A percentile compares a stretch with the other conserved stretches of the same genome.
phyloP scores from a whole-genome alignment of 2,113 vertebrate species.

The Marcusenius ussheri region DNA sequence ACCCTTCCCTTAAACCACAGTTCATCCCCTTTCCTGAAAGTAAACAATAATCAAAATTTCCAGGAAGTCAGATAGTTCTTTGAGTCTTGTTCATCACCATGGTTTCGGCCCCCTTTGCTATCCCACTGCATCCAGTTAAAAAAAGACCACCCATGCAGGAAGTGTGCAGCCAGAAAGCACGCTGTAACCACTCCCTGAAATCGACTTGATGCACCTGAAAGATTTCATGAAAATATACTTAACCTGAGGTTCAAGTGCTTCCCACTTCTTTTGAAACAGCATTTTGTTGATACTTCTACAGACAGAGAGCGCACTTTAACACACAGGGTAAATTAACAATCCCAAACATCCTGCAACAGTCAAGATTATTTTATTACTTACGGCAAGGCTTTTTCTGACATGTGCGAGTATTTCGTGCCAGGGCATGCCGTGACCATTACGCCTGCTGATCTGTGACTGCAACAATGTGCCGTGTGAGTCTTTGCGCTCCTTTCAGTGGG shows the following conservation, averaged over 20 bases:
- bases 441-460: conserved; percentile 27
- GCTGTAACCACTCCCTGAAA: neutral
- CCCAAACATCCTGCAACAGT: neutral
- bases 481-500: conserved; percentile 45
- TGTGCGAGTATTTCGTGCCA: conserved; percentile 26
- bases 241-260: neutral
- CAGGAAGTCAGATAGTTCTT: conserved; percentile 63
- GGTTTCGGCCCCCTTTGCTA: conserved; percentile 46
- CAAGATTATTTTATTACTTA: neutral
- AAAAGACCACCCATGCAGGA: conserved; percentile 53
- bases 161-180: conserved; percentile 12
- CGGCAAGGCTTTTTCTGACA: conserved; percentile 23
- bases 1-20: conserved; percentile 13
- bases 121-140: conserved; percentile 34
- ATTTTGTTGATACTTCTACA: neutral
- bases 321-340: neutral
- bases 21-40: conserved; percentile 54
- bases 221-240: neutral
- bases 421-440: conserved; percentile 38
- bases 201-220: neutral
- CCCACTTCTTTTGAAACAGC: neutral
- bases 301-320: neutral
- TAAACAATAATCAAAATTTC: conserved; percentile 64
- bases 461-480: conserved; percentile 45
- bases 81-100: conserved; percentile 51